Evolutionary conservation across 2,888 invertebrate species (phyloP), one percentile per base, ranked within the genome.

Genomic region (Dorcus parallelipipedus): DNA sequence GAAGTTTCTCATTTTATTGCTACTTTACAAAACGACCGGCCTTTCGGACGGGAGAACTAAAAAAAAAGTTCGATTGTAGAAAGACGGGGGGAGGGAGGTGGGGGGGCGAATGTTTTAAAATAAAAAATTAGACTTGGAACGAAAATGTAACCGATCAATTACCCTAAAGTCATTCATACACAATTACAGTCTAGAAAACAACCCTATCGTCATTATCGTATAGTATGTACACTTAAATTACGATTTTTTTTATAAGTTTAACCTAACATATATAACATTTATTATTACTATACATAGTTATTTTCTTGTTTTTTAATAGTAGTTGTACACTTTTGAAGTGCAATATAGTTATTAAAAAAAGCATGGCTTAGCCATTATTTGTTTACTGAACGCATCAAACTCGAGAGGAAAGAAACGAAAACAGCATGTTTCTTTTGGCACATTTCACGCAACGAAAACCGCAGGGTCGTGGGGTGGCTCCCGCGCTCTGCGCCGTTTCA

Each of bases 241-340:
- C 33, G 39, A 45, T 45, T 47, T 52, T 38, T n/a, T 23, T 45
- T 41, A 45, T 49, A 48, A 40, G 40, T 49, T 41, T 54, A 58
- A 53, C 54, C 53, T 58, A 58, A 49, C 52, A 57, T 67, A 72
- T 70, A 64, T 68, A 69, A 70, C 69, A 68, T 67, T 67, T 64
- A 69, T 59, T 66, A 58, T 58, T 63, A 63, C 60, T 64, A 64
- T 68, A 66, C 62, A 63, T 65, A 66, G 63, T 64, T 56, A 57
- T 71, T 74, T 73, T 74, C 73, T 74, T 73, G 70, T 70, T 71
- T 73, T 73, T 73, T 60, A 59, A 33, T 53, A 54, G 68, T 75
- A 73, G 72, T 74, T 64, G 45, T 68, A 71, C 77, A 76, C 76
- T 77, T 76, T 67, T 75, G 72, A 76, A 77, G 77, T 75, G 77